Evolutionary conservation across 2,888 invertebrate species (phyloP).

Genomic region (Drosophila kanekoi): DNA sequence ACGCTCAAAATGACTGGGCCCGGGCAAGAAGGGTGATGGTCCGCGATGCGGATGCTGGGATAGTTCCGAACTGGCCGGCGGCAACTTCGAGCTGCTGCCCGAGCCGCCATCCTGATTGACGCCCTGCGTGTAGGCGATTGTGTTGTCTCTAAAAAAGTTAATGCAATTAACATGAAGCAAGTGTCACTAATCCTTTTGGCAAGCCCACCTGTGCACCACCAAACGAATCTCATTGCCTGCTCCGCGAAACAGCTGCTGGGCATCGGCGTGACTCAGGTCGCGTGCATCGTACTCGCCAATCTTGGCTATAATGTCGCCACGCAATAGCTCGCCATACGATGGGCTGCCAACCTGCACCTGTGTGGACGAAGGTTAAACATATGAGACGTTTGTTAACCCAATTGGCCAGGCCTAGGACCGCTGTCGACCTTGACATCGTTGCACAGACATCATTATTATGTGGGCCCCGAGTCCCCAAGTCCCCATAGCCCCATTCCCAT

Average conservation of each 20-base stretch:
- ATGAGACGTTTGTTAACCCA: conserved; percentile 23
- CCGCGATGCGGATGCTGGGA: conserved; percentile 86
- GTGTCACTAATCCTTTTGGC: not conserved
- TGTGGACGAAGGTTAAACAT: conserved; percentile 82
- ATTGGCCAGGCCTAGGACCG: conserved; percentile 28
- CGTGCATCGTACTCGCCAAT: conserved; percentile 95
- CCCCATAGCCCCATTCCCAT: conserved; percentile 39
- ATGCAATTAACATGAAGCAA: not conserved
- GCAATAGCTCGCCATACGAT: conserved; percentile 92
- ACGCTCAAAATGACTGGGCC: conserved; percentile 85
- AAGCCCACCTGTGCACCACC: conserved; percentile 91
- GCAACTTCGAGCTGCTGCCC: conserved; percentile 85
- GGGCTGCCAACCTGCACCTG: conserved; percentile 95
- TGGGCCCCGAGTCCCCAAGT: conserved; percentile 28
- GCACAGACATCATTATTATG: conserved; percentile 41
- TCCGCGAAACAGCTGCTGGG: conserved; percentile 94
- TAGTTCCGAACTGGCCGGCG: conserved; percentile 73
- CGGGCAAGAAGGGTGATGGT: conserved; percentile 87
- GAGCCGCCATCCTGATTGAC: conserved; percentile 85
- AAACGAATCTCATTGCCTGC: conserved; percentile 92
- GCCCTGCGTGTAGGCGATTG: conserved; percentile 85
- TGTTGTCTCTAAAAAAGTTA: conserved; percentile 81
- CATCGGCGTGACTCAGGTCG: conserved; percentile 95
- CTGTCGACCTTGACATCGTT: conserved; percentile 49
- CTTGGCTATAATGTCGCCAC: conserved; percentile 96